Evolutionary conservation across 2,113 vertebrate species (phyloP), one percentile per base, ranked within the genome.

Genomic region (Uropsilus gracilis): DNA sequence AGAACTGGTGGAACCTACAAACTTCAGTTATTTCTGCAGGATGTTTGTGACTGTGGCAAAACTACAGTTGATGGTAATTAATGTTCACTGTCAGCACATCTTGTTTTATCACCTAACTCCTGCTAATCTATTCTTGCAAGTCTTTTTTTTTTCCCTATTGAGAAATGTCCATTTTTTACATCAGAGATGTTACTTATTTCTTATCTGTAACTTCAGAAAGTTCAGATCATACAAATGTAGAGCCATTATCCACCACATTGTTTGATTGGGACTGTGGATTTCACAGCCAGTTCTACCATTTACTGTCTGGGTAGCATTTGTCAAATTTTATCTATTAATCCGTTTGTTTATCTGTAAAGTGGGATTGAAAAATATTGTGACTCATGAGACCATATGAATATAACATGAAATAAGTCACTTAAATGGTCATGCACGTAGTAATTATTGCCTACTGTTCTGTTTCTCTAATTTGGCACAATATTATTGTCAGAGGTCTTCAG

Each of bases 311-410:
- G 26, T 44, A 32, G 28, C 48, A 11, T 80, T 61, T 12, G 39
- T 63, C 53, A 73, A 91, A 48, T 61, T 78, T 2, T 22, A 44
- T 44, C 24, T 71, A 7, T 69, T 90, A n/a, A 7, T 59, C 32
- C 69, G 3, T 77, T 75, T 50, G 28, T 64, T 90, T 81, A 30
- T 50, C 50, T 84, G 3, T 46, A 71, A 93, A 50, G 53, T 44
- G 18, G 7, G 28, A 66, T 37, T 87, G n/a, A 80, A 34, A 34
- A 42, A 3, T n/a, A 50, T 4, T 6, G 20, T 76, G 57, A 86
- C 6, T 89, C 39, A 78, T 26, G 11, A 66, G 1, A 22, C 50
- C 63, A 26, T 57, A 10, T 76, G 32, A 94, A 59, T 42, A 86
- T 59, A 7, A 84, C 44, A 24, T 71, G n/a, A 81, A 81, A 84